These are phyloP conservation scores for Cathartes aura DNA, from an alignment of 2,113 vertebrate species.

Conservation along the genomic window DNA sequence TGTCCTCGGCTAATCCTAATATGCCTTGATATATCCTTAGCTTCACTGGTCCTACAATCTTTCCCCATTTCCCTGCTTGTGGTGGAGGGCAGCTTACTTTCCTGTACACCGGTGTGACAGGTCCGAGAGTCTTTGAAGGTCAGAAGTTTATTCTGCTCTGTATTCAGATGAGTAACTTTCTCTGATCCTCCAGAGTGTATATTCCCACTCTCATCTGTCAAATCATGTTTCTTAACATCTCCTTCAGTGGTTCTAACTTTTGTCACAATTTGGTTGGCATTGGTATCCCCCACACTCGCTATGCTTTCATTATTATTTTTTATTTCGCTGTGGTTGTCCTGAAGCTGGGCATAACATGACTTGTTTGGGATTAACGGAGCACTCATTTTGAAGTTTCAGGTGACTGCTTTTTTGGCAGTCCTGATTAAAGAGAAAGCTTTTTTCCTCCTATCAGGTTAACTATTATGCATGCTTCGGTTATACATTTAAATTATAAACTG, in stretches of 20 bases:
- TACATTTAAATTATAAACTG: not conserved
- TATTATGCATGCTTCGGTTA: conserved; percentile 8
- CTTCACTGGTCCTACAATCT: not conserved
- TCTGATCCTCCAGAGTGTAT: conserved; percentile 19
- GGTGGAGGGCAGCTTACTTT: conserved; percentile 38
- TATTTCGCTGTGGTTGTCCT: conserved; percentile 65
- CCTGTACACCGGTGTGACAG: conserved; percentile 17
- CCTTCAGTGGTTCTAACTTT: not conserved
- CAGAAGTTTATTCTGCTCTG: conserved; percentile 54
- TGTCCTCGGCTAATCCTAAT: conserved; percentile 53
- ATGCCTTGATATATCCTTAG: conserved; percentile 23
- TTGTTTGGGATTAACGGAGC: conserved; percentile 70
- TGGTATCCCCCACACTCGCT: conserved; percentile 72
- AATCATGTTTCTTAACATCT: not conserved
- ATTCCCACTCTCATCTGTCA: conserved; percentile 58
- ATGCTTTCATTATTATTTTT: conserved; percentile 77
- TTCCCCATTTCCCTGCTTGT: conserved; percentile 29
- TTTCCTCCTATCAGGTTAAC: not conserved
- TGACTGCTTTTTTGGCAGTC: not conserved
- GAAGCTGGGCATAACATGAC: conserved; percentile 70
- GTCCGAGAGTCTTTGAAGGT: conserved; percentile 38
- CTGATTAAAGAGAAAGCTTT: not conserved
- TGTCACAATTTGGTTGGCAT: conserved; percentile 78
- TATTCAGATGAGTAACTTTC: not conserved
- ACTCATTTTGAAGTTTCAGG: conserved; percentile 72